These are phyloP conservation scores for Microctenopoma stevenorrisi DNA, from an alignment of 2,797 vertebrate species.

Conservation along the genomic window DNA sequence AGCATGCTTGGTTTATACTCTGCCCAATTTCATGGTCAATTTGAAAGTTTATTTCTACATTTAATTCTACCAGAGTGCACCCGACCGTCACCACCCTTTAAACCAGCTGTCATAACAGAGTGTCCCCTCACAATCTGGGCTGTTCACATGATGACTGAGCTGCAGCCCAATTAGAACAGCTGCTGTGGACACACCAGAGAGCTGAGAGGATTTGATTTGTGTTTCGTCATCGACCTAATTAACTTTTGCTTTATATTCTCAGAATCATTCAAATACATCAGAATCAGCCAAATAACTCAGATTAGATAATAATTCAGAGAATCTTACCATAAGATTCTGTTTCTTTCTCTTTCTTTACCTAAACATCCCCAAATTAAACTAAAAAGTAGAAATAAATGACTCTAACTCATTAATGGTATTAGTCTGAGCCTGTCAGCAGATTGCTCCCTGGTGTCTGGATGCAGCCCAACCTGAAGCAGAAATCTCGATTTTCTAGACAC, in stretches of 20 bases:
- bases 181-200: slow-evolving; percentile 55
- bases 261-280: neutral
- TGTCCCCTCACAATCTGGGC: slow-evolving; percentile 52
- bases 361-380: neutral
- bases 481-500: slow-evolving; percentile 24
- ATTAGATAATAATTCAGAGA: slow-evolving; percentile 11
- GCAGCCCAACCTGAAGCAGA: slow-evolving; percentile 25
- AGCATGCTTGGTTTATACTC: slow-evolving; percentile 46
- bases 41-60: slow-evolving; percentile 74
- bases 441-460: slow-evolving; percentile 25
- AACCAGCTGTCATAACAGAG: slow-evolving; percentile 76
- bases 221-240: slow-evolving; percentile 29
- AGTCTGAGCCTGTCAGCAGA: slow-evolving; percentile 18
- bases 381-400: neutral
- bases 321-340: slow-evolving; percentile 1
- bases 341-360: slow-evolving; percentile 3
- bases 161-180: slow-evolving; percentile 64
- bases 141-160: slow-evolving; percentile 66
- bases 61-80: slow-evolving; percentile 66
- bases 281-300: neutral
- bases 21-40: slow-evolving; percentile 70
- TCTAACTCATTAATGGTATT: slow-evolving; percentile 1
- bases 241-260: slow-evolving; percentile 20
- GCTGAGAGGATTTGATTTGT: slow-evolving; percentile 32
- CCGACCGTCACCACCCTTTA: slow-evolving; percentile 44